Evolutionary conservation across 2,113 vertebrate genomes (phyloP).

Genomic region (Cavia porcellus): DNA sequence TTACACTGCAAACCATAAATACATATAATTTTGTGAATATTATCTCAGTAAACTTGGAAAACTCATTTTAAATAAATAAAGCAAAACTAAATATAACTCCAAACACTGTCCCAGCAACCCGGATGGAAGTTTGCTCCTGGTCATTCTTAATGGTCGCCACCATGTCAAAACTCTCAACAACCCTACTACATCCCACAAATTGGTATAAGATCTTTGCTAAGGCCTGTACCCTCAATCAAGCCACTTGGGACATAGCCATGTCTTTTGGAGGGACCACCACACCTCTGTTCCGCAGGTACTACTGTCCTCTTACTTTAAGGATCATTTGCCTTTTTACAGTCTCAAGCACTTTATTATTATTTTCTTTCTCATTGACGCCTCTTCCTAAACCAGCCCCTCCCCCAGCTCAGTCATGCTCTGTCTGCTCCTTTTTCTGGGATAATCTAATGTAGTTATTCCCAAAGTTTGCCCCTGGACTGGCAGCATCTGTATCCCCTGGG

Average conservation of each 20-base stretch:
- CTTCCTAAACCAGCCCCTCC: background rate
- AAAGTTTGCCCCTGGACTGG: background rate
- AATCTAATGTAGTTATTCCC: background rate
- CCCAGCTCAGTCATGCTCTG: background rate
- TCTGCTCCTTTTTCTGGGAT: background rate
- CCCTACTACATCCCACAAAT: background rate
- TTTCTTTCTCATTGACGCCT: background rate
- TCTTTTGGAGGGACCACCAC: background rate
- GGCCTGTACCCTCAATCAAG: background rate
- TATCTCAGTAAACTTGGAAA: background rate
- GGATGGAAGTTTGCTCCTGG: background rate
- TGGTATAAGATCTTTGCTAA: background rate
- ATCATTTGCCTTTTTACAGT: background rate
- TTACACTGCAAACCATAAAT: background rate
- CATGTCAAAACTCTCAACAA: background rate
- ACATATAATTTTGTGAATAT: background rate
- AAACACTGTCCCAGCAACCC: background rate
- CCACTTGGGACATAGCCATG: background rate
- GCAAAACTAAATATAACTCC: background rate
- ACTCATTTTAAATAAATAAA: background rate
- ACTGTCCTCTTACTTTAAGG: background rate
- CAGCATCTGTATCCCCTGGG: background rate
- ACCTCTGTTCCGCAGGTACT: background rate
- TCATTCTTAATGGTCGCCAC: background rate
- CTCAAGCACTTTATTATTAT: background rate